phyloP scores from a whole-genome alignment of 2,888 invertebrate genomes.

The Entomobrya proxima region DNA sequence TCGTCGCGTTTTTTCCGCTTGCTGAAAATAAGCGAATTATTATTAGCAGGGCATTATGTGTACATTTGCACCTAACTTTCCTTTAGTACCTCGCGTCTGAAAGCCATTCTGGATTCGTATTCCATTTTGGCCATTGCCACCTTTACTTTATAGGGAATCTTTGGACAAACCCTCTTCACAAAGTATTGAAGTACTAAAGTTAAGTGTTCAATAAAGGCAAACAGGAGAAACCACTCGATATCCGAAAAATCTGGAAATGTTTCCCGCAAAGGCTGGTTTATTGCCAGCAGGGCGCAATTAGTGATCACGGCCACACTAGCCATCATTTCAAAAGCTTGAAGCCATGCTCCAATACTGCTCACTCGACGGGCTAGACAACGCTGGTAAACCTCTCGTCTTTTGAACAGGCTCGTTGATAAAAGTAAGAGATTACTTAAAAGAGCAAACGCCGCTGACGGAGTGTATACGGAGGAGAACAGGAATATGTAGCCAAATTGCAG shows the following conservation, averaged over 20 bases:
- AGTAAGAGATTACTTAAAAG: conserved; percentile 30
- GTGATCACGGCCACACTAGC: conserved; percentile 42
- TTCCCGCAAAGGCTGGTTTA: not conserved
- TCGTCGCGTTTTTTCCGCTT: conserved; percentile 9
- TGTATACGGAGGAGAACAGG: conserved; percentile 51
- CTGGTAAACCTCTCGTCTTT: conserved; percentile 47
- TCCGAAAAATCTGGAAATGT: not conserved
- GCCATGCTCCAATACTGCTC: conserved; percentile 58
- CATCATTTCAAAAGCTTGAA: conserved; percentile 43
- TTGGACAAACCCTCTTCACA: conserved; percentile 37
- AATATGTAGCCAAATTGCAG: conserved; percentile 61
- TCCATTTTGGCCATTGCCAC: conserved; percentile 19
- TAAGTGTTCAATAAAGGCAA: conserved; percentile 34
- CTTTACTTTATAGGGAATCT: conserved; percentile 45
- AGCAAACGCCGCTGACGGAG: conserved; percentile 19
- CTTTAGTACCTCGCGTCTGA: conserved; percentile 33
- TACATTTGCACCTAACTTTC: not conserved
- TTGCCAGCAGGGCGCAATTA: conserved; percentile 45
- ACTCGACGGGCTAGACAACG: conserved; percentile 40
- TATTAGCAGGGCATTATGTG: too few species aligned
- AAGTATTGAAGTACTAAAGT: conserved; percentile 21
- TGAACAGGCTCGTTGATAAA: conserved; percentile 35
- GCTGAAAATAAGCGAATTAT: not conserved
- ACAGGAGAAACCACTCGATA: not conserved
- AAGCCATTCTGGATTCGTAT: conserved; percentile 32